Evolutionary conservation across 1,140 invertebrate species (phyloP), one percentile per base, ranked within the genome.

Genomic region (Coelopa frigida): DNA sequence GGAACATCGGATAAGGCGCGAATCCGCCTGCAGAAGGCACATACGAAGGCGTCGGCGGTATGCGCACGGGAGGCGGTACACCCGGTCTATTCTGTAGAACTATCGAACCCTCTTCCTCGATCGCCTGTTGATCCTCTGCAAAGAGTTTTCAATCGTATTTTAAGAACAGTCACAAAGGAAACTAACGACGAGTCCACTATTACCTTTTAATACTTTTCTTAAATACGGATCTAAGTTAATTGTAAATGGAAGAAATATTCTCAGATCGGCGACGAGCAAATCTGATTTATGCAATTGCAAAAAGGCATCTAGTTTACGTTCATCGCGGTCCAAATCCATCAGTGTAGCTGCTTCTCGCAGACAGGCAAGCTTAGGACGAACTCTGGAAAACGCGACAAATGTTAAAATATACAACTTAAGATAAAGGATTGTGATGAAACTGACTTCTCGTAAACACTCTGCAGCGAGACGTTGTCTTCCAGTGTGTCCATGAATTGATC

Each of bases 151-250:
- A n/a, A n/a, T n/a, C n/a, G n/a, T n/a, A n/a, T n/a, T n/a, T n/a
- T n/a, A n/a, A n/a, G n/a, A n/a, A n/a, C n/a, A n/a, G n/a, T n/a
- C 11, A 12, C n/a, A 41, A 38, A 38, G n/a, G 35, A 37, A 37
- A 40, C 8, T 33, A 33, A 33, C 27, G n/a, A n/a, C n/a, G n/a
- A n/a, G n/a, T n/a, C n/a, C n/a, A n/a, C n/a, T n/a, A n/a, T n/a
- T n/a, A 88, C 87, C 89, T 81, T 93, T 92, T 29, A 96, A 92
- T 22, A 93, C 86, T 73, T 96, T 96, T 57, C 92, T 86, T 15
- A 98, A 82, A 61, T 94, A 96, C 0, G 94, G 94, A 76, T 98
- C 94, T 14, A 97, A 72, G 70, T 96, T 97, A 46, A 97, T 96
- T 11, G 93, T 96, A 61, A 96, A 97, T 0, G 94, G 94, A 38